phyloP scores from a whole-genome alignment of 2,888 invertebrate species.

The Urechis unicinctus region DNA sequence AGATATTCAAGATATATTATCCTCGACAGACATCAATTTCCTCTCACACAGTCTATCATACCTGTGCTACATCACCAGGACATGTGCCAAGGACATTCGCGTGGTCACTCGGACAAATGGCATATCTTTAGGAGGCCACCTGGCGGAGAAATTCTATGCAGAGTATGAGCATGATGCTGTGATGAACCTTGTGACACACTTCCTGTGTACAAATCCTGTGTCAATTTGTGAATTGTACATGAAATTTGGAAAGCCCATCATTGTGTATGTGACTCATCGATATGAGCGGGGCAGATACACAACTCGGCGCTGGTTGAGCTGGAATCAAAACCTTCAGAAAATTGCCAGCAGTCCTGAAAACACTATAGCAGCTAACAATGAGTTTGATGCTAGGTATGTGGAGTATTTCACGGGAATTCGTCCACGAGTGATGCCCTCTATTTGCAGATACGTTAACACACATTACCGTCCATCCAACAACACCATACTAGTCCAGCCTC shows the following conservation, averaged over 20 bases:
- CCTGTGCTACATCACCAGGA: slow-evolving; percentile 3
- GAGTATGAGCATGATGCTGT: slow-evolving; percentile 1
- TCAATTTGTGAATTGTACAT: slow-evolving; percentile 8
- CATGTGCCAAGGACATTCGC: slow-evolving; percentile 4
- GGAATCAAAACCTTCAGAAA: background rate
- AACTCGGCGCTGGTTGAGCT: background rate
- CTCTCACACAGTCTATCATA: slow-evolving; percentile 6
- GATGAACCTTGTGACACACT: slow-evolving; percentile 4
- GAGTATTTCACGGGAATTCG: slow-evolving; percentile 3
- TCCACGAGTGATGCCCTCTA: background rate
- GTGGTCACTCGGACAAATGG: slow-evolving; percentile 1
- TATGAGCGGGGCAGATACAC: slow-evolving; percentile 4
- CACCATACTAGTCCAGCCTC: background rate
- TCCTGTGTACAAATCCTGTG: slow-evolving; percentile 5
- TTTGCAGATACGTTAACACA: slow-evolving; percentile 3
- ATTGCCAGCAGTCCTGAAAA: background rate
- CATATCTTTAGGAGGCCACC: background rate
- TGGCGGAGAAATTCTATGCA: background rate
- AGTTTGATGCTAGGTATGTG: slow-evolving; percentile 4
- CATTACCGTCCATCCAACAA: slow-evolving; percentile 1
- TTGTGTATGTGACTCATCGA: slow-evolving; percentile 2
- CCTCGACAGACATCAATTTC: slow-evolving; percentile 1
- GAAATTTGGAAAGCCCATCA: slow-evolving; percentile 3
- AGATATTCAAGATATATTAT: slow-evolving; percentile 2
- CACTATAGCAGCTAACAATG: background rate